Conservation (phyloP, 2,797 vertebrate species). For the Clarias fuscus region DNA sequence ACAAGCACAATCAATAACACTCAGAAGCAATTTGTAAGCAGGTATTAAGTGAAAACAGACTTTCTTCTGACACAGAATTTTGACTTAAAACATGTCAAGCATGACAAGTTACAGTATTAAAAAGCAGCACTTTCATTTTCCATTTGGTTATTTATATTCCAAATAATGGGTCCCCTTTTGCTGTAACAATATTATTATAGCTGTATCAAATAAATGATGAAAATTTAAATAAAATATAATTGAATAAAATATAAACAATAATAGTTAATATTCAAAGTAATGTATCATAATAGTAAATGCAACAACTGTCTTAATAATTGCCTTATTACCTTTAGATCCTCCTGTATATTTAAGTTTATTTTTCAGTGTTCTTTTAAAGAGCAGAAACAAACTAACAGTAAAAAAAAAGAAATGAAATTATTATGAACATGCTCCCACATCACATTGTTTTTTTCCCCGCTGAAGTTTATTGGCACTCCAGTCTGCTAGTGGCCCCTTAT, state of each 20-base stretch:
- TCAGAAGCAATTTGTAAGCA: neutral
- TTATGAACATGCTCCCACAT: constrained; percentile 19
- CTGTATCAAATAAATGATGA: neutral
- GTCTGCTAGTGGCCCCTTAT: constrained; percentile 62
- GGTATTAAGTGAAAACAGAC: neutral
- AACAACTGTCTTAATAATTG: neutral
- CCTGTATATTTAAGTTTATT: constrained; percentile 2
- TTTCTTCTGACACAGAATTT: neutral
- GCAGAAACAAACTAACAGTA: neutral
- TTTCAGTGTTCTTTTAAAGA: neutral
- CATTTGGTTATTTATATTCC: neutral
- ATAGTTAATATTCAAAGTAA: neutral
- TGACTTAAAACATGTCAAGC: neutral
- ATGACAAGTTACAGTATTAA: neutral
- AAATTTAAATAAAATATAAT: neutral
- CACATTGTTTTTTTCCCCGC: constrained; percentile 62
- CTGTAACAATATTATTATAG: neutral
- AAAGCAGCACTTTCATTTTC: neutral
- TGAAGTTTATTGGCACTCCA: constrained; percentile 53
- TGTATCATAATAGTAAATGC: neutral
- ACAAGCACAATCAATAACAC: neutral
- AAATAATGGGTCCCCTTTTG: neutral
- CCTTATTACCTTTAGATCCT: neutral
- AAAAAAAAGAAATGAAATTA: neutral
- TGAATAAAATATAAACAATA: too few relatives aligned